A percentile compares a stretch with the other conserved stretches of the same genome.
Evolutionary conservation across 2,797 vertebrate genomes (phyloP).

Genomic region (Ispidina picta): DNA sequence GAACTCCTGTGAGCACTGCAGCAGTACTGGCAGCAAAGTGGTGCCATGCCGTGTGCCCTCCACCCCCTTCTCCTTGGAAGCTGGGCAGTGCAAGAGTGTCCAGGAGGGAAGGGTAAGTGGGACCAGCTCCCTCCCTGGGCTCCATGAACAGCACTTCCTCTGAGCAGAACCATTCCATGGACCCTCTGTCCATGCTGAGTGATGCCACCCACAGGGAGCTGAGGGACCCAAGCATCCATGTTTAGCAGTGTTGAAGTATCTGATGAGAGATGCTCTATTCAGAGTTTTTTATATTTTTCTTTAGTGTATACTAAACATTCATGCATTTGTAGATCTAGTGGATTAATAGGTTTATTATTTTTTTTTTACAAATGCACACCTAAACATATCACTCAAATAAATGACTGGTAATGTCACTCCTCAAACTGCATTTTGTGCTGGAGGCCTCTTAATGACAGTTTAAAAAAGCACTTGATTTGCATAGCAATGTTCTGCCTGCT

Average conservation of each 20-base stretch:
- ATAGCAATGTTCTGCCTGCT: conserved; percentile 44
- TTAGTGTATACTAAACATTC: neutral
- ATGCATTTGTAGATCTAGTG: neutral
- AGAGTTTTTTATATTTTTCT: neutral
- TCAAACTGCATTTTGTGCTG: conserved; percentile 29
- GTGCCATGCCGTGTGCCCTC: neutral
- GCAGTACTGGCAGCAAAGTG: neutral
- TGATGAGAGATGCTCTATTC: neutral
- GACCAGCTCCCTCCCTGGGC: neutral
- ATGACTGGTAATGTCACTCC: conserved; percentile 32
- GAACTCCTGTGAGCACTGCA: neutral
- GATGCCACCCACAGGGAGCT: neutral
- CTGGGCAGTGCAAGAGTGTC: neutral
- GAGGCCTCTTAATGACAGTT: conserved; percentile 46
- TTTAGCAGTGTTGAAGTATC: neutral
- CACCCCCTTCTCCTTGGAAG: neutral
- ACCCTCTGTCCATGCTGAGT: neutral
- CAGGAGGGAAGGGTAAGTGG: neutral
- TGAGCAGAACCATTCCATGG: neutral
- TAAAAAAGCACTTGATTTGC: conserved; percentile 45
- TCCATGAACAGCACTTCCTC: neutral
- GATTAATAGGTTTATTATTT: neutral
- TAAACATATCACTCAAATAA: conserved; percentile 15
- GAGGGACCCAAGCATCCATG: neutral
- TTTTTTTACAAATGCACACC: neutral